Base-by-base conservation (phyloP, 2,888 invertebrate genomes). In the Axea sp. region DNA sequence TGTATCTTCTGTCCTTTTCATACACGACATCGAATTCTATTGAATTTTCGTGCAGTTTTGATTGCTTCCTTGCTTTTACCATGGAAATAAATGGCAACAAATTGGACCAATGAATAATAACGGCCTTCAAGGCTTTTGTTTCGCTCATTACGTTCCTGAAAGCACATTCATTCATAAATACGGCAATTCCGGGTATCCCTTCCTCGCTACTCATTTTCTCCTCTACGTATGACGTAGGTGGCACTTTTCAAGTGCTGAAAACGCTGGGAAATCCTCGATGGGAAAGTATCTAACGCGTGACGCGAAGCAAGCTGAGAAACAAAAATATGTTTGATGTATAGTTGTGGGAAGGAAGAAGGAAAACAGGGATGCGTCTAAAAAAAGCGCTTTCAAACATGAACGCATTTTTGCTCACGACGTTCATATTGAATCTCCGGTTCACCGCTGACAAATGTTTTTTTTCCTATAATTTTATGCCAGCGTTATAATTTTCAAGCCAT, bases 121-220 rank as follows among this genome's bases (percentile, higher is more conserved):
- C 17, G 43, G 33, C 22, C 8, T 49, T 62, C 43, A 26, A 43
- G 26, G 28, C 6, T 45, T 60, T 45, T n/a, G 28, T 37, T 22
- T 49, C 14, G 24, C 28, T 53, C 35, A 53, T 43, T 64, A 51
- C 51, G 51, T 51, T 43, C 64, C 41, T 51, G 53, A 1, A 19
- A 28, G 5, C 33, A 35, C 49, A 53, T 64, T 45, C 64, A 64
- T 64, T 64, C 64, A 64, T 64, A 51, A 64, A 33, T 26, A 37
- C 51, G 30, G 22, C 41, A 33, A 64, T 41, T 39, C 33, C 31
- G 8, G 1, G 6, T 9, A 30, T 15, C 43, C 31, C 64, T 33
- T 24, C 12, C 17, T 24, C 8, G 53, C 39, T 26, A 5, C 1
- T 12, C 5, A 53, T 64, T 64, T 53, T 64, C 43, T 45, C 30